Evolutionary conservation across 2,113 vertebrate genomes (phyloP), one percentile per base, ranked within the genome.

Genomic region (Benitochromis conjunctus): DNA sequence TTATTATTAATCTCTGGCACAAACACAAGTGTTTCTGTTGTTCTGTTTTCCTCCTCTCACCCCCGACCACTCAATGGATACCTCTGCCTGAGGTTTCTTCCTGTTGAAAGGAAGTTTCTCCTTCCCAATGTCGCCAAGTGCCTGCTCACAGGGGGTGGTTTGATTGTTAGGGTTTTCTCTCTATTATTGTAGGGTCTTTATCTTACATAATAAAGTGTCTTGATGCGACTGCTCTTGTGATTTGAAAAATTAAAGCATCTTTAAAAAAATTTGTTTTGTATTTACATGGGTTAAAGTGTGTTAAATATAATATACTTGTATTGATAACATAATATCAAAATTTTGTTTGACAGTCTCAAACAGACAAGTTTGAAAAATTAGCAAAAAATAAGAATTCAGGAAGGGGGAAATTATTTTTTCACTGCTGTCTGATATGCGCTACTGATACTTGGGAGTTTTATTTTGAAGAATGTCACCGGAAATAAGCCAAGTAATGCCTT

Each of bases 391-490:
- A 0, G 66, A 26, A 18, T 26, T 46, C 0, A 9, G 38, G 38
- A 46, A 26, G 1, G 21, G 1, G 9, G 60, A 3, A 0, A n/a
- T 3, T 13, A 2, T 7, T 9, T 53, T 14, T 51, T 41, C 38
- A 69, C 2, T 43, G 5, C 38, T 16, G 36, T 43, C 7, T 14
- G 13, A 36, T 36, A n/a, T 36, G 6, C 18, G 60, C 60, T 24
- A 6, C 12, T 7, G 41, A 11, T 4, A 1, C 41, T 26, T 29
- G 11, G 2, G 38, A 1, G 2, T 4, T 66, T 21, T 89, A 89
- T 91, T 90, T 86, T 9, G 84, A 90, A 81, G 60, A 21, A 6
- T 1, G 0, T 2, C 9, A 8, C 69, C 91, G 91, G 94, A 93
- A 92, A 5, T 21, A 0, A 3, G 5, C 7, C 2, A 1, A 4